These are phyloP conservation scores for Microhierax caerulescens DNA, from an alignment of 2,797 vertebrate genomes.

Conservation along the genomic window DNA sequence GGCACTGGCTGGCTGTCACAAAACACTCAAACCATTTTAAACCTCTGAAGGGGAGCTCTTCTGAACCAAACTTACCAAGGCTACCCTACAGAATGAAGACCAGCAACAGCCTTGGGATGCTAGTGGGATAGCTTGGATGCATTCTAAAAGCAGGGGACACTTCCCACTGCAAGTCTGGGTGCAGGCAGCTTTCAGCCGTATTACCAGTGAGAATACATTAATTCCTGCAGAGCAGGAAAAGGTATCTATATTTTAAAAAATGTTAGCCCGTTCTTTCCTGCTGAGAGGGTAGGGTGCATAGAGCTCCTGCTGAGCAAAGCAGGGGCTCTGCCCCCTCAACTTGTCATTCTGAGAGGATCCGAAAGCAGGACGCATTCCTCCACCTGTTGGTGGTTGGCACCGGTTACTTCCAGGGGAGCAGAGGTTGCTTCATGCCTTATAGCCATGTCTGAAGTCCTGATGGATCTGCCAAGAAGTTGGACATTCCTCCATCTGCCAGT, in stretches of 20 bases:
- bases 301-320: neutral
- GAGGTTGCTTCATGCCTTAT: neutral
- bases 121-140: neutral
- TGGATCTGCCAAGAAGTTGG: neutral
- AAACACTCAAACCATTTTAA: neutral
- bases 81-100: neutral
- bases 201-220: neutral
- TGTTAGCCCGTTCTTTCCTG: neutral
- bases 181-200: neutral
- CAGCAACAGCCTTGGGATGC: neutral
- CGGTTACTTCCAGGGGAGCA: neutral
- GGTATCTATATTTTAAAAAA: neutral
- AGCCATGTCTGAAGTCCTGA: neutral
- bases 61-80: neutral
- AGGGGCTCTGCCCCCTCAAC: neutral
- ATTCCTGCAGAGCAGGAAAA: neutral
- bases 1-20: fast-evolving
- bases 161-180: neutral
- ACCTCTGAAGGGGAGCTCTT: neutral
- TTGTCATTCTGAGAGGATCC: neutral
- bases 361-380: neutral
- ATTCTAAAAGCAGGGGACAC: neutral
- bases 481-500: fast-evolving
- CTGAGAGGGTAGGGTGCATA: fast-evolving
- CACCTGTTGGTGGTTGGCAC: fast-evolving